Evolutionary conservation across 2,888 invertebrate genomes (phyloP), one percentile per base, ranked within the genome.

Genomic region (Corbicula japonica): DNA sequence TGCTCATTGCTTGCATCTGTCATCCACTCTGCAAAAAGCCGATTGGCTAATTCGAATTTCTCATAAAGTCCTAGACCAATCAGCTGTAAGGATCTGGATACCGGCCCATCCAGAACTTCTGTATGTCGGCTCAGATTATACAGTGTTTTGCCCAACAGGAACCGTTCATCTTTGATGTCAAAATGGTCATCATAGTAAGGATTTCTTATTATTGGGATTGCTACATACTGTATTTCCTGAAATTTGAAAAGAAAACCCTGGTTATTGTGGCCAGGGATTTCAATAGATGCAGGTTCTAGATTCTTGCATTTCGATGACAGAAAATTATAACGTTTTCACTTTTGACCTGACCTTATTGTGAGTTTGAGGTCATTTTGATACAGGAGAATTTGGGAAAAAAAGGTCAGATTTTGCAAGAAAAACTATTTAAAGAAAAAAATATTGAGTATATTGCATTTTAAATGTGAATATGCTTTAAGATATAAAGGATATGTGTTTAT

Each of bases 111-210:
- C 18, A 86, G 34, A 70, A 54, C 80, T 34, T 60, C 65, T 65
- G 65, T 46, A 12, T 63, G 61, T 48, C 79, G 77, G 1, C 93
- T 91, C 10, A 94, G 74, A 65, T 89, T 77, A 32, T 86, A 87
- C 62, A 98, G 94, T 1, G 97, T 97, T 94, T 98, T 98, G 0
- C 98, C 98, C 61, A 97, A 95, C 48, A 97, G 94, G 90, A 95
- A 95, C 32, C 95, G 93, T 6, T 96, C 95, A 85, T 97, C 96
- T 76, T 93, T 95, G 26, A 98, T 94, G 93, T 98, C 98, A 94
- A 98, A 97, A 93, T 98, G 98, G 90, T 97, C 96, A 94, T 98
- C 98, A 94, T 96, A 96, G 92, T 95, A 97, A 0, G 96, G 96
- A 92, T 98, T 97, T 88, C 96, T 95, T 46, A 99, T 90, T 92